Percentiles rank a stretch among this genome's conserved stretches.
Conservation (phyloP, 35 echinoderm and acorn worm species). For the Apostichopus parvimensis region DNA sequence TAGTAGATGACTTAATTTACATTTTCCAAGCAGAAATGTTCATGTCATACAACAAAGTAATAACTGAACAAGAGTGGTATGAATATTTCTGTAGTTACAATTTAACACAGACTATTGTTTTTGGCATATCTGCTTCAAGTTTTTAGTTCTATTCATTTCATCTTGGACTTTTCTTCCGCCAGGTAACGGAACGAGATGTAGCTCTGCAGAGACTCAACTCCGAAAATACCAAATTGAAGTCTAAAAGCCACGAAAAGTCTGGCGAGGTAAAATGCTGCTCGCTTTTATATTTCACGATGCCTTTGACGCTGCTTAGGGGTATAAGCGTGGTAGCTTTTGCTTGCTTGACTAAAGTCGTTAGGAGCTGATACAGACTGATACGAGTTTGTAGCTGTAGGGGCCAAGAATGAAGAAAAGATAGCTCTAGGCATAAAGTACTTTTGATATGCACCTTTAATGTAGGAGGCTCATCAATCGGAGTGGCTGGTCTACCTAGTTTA, state of each 20-base stretch:
- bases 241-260: slow-evolving; percentile 62
- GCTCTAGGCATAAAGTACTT: no score
- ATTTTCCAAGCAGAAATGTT: no score
- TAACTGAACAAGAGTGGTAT: neutral
- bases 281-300: no score
- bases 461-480: no score
- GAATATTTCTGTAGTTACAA: neutral
- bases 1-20: neutral
- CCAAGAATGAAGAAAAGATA: no score
- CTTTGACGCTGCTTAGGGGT: no score
- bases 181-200: slow-evolving; percentile 79
- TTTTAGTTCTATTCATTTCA: neutral
- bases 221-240: slow-evolving; percentile 82
- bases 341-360: no score
- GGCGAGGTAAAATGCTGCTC: slow-evolving; percentile 55
- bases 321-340: no score
- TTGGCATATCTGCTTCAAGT: neutral
- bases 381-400: no score
- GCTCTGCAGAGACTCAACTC: slow-evolving; percentile 70
- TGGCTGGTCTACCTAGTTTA: no score
- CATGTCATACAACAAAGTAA: neutral
- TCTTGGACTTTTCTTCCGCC: neutral
- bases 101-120: neutral
- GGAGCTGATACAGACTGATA: no score
- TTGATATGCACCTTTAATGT: no score